Evolutionary conservation across 2,888 invertebrate genomes (phyloP), one percentile per base, ranked within the genome.

Genomic region (Clusia tigrina): DNA sequence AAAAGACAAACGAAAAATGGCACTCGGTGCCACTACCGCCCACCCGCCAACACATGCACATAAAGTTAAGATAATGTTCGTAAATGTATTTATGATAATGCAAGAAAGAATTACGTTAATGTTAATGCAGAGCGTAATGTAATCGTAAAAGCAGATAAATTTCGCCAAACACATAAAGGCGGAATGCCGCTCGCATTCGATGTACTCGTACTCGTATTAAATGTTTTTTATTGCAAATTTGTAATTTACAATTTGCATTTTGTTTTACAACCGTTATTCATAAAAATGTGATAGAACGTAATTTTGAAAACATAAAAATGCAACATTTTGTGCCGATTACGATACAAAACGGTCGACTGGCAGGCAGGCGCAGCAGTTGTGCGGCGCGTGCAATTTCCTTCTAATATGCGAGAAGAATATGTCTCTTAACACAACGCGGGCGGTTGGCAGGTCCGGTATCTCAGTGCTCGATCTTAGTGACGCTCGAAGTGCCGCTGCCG

Each of bases 171-270:
- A 74, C 78, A 74, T 77, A 78, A 77, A 77, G 73, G 72, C 77
- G 76, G 74, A 77, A 77, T 78, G 77, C 71, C 32, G 32, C 32
- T 32, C 32, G 32, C 32, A n/a, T 32, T 6, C 32, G 32, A 12
- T 3, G 76, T n/a, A n/a, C n/a, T 76, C 77, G 76, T 78, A 78
- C 78, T 78, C 6, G 6, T 48, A 78, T 78, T 78, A 78, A 80
- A 79, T 73, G 79, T 77, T 80, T 32, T 80, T 80, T 80, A 80
- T 80, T 80, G 77, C 79, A 78, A 78, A 80, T 80, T 80, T 80
- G 79, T 80, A 80, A 80, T 79, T 79, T 79, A 78, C 79, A 79
- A 79, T 80, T 80, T 80, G 79, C 78, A 79, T 80, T 72, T 74
- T 74, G 74, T 72, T 57, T 78, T 76, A 79, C 73, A 73, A 70